Evolutionary conservation across 1,140 invertebrate species (phyloP), one percentile per base, ranked within the genome.

Genomic region (Nasonia giraulti): DNA sequence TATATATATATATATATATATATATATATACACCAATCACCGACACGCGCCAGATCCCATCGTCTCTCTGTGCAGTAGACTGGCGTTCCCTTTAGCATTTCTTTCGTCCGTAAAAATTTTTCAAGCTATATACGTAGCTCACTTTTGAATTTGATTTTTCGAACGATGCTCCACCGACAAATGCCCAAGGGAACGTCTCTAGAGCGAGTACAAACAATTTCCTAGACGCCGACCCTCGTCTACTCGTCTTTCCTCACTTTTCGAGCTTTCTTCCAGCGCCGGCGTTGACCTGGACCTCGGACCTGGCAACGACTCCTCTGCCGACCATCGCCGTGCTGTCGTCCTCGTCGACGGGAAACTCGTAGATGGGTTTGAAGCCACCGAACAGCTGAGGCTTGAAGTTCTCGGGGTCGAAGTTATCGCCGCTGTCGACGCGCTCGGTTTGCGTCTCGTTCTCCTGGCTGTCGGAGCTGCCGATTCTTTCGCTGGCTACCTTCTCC

Each of bases 351-450:
- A 80, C 87, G 0, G 92, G 90, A 50, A 92, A 93, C 75, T 93
- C 91, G 84, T 95, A 95, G 75, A 96, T 95, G 0, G 96, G 96
- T 85, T 95, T 94, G 85, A 96, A 96, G 0, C 96, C 96, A 2
- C 95, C 95, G 84, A 95, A 95, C 7, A 96, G 88, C 86, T 96
- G 94, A 0, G 96, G 96, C 86, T 96, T 95, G 87, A 96, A 96
- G 84, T 94, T 95, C 75, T 96, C 95, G 8, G 95, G 92, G 85
- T 96, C 95, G 84, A 96, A 96, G 23, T 91, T 90, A 84, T 91
- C 85, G 44, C 80, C 80, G 77, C 90, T 89, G 73, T 90, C 90
- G 4, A 89, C 88, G 1, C 31, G 62, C 33, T 83, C 81, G 2
- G 84, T 82, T 40, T 86, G 75, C 17, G 69, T 31, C 27, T 91